phyloP scores from a whole-genome alignment of 2,113 vertebrate species.

The Ivindomyrus marchei region DNA sequence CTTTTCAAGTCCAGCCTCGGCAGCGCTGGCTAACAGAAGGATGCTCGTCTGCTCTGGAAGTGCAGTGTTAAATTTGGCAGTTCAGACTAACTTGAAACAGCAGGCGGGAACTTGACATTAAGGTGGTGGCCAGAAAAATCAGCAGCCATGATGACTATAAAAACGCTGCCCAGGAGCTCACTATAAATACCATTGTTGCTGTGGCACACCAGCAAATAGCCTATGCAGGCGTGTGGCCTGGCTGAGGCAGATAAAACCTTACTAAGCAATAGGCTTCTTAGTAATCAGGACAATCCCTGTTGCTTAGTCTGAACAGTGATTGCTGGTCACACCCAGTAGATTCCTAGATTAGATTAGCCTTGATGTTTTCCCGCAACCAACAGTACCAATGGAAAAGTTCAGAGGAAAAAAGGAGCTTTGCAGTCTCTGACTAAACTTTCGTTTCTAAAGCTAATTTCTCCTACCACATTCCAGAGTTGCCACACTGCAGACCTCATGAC shows the following conservation, averaged over 20 bases:
- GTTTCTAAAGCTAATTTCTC: background rate
- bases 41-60: background rate
- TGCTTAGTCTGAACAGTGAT: background rate
- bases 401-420: background rate
- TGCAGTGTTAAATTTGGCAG: background rate
- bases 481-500: background rate
- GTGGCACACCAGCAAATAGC: background rate
- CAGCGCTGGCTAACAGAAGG: background rate
- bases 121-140: background rate
- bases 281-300: background rate
- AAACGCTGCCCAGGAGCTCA: background rate
- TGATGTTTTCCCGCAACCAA: background rate
- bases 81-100: background rate
- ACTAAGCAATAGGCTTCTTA: background rate
- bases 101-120: background rate
- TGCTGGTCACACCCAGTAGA: slow-evolving; percentile 11
- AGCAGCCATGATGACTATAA: background rate
- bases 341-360: slow-evolving; percentile 1
- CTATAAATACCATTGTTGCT: slow-evolving; percentile 16
- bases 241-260: background rate
- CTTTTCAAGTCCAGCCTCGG: background rate
- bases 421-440: background rate
- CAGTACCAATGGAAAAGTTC: background rate
- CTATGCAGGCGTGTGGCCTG: background rate
- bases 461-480: background rate